These are phyloP conservation scores for Heliconius charithonia DNA, from an alignment of 2,888 invertebrate genomes.

Conservation along the genomic window DNA sequence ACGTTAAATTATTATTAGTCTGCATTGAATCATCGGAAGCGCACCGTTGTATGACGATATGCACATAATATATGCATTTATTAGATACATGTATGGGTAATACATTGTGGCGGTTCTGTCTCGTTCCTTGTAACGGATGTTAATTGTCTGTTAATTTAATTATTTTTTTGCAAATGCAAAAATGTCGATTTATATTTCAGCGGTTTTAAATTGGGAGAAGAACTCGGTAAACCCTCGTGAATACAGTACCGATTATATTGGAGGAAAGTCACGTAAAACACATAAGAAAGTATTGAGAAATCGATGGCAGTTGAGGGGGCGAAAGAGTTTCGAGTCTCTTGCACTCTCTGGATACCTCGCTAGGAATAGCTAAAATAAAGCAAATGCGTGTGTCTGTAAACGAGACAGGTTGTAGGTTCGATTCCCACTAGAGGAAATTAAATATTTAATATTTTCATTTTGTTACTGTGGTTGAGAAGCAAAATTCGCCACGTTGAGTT, in stretches of 20 bases:
- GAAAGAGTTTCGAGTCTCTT: too few relatives aligned
- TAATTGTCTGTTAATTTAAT: neutral
- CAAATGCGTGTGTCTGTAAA: too few relatives aligned
- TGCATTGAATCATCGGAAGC: slow-evolving; percentile 13
- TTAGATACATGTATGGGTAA: too few relatives aligned
- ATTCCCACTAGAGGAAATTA: neutral
- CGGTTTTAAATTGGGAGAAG: neutral
- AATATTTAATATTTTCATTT: neutral
- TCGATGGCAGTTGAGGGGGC: neutral
- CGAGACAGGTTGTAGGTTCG: neutral
- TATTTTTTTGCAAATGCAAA: neutral
- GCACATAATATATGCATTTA: slow-evolving; percentile 14
- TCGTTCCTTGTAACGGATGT: slow-evolving; percentile 8
- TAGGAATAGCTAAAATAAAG: too few relatives aligned
- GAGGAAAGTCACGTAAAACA: neutral
- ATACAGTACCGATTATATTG: neutral
- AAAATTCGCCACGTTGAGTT: neutral
- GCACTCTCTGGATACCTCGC: too few relatives aligned
- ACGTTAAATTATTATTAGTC: neutral
- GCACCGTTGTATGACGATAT: slow-evolving; percentile 10
- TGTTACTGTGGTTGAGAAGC: neutral
- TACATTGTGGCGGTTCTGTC: neutral
- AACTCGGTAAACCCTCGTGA: neutral
- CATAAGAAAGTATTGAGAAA: neutral
- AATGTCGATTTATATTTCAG: neutral